These are phyloP conservation scores for Odontomyia ornata DNA, from an alignment of 2,888 invertebrate genomes.

Conservation along the genomic window DNA sequence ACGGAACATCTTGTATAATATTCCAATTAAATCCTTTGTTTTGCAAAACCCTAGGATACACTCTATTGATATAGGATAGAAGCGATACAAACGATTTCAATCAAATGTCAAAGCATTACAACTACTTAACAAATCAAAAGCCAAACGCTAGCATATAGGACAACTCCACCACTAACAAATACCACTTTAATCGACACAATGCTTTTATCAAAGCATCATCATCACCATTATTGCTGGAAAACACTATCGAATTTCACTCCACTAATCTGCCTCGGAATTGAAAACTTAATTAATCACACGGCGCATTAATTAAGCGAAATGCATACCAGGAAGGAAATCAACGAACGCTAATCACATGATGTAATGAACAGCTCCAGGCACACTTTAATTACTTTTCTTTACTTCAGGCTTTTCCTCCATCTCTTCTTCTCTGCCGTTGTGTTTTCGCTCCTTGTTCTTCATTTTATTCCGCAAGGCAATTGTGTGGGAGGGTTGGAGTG, in stretches of 20 bases:
- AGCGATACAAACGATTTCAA: no score
- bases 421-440: no score
- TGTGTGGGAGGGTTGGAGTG: no score
- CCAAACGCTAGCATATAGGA: not conserved
- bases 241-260: conserved; percentile 33
- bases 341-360: conserved; percentile 41
- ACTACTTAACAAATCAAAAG: no score
- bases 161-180: not conserved
- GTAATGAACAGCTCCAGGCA: conserved; percentile 38
- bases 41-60: no score
- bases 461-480: no score
- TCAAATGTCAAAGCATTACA: no score
- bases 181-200: not conserved
- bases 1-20: no score
- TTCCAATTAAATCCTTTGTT: no score
- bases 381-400: conserved; percentile 42
- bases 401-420: conserved; percentile 6
- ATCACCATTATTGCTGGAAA: not conserved
- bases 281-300: conserved; percentile 44
- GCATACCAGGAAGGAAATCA: conserved; percentile 44
- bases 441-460: no score
- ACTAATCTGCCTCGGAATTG: conserved; percentile 29
- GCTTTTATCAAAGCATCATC: not conserved
- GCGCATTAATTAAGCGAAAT: conserved; percentile 43
- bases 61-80: no score